These are phyloP conservation scores for Clarias pachynema DNA, from an alignment of 2,797 vertebrate genomes.

Conservation along the genomic window DNA sequence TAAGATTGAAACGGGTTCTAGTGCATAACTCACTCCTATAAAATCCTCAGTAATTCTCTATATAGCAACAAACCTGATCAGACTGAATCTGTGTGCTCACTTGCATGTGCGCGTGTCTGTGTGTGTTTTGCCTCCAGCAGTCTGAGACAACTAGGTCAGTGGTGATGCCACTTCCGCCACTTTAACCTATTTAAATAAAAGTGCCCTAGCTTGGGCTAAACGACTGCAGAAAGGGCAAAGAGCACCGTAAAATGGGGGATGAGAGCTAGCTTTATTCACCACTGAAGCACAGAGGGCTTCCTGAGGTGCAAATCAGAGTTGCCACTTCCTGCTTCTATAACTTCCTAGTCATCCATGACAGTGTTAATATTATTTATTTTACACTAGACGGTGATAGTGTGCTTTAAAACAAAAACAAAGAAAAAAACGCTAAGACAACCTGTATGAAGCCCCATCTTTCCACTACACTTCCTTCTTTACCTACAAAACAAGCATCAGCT, in stretches of 20 bases:
- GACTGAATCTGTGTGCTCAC: conserved; percentile 4
- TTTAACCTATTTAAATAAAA: conserved; percentile 68
- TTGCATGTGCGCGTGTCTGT: conserved; percentile 4
- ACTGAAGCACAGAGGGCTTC: not conserved
- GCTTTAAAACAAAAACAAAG: not conserved
- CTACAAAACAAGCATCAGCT: not conserved
- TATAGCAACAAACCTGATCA: not conserved
- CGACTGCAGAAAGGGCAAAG: not conserved
- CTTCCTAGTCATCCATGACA: not conserved
- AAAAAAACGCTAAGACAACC: not conserved
- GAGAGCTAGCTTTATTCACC: not conserved
- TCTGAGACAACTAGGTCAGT: conserved; percentile 69
- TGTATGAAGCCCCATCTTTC: not conserved
- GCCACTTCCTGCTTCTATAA: not conserved
- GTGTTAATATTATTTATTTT: not conserved
- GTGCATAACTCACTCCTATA: not conserved
- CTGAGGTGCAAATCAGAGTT: not conserved
- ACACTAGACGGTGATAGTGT: not conserved
- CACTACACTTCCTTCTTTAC: not conserved
- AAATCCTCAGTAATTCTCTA: not conserved
- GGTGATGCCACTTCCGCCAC: conserved; percentile 62
- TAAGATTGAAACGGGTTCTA: not conserved
- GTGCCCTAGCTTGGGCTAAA: conserved; percentile 18
- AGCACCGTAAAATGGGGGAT: not conserved
- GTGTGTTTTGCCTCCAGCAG: conserved; percentile 64